phyloP scores from a whole-genome alignment of 2,888 invertebrate species.

The Lapara coniferarum region DNA sequence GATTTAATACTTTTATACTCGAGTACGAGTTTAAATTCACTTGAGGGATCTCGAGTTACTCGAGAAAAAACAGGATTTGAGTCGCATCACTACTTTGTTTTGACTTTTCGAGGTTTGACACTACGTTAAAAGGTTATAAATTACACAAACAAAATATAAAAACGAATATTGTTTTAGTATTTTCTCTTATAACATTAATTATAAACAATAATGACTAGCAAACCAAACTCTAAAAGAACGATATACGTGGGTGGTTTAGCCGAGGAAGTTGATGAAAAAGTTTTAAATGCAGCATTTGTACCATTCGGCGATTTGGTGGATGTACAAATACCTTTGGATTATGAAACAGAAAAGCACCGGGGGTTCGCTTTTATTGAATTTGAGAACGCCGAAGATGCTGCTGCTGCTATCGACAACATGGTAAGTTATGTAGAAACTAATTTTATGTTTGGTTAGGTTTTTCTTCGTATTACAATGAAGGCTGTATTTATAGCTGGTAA shows the following conservation, averaged over 20 bases:
- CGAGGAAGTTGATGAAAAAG: constrained; percentile 98
- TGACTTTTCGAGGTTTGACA: not conserved
- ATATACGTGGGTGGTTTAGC: constrained; percentile 94
- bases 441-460: too few relatives aligned
- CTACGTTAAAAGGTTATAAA: not conserved
- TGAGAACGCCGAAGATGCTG: constrained; percentile 98
- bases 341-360: constrained; percentile 97
- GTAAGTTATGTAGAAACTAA: constrained; percentile 72
- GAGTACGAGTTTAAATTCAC: too few relatives aligned
- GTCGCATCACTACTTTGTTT: too few relatives aligned
- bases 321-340: constrained; percentile 98
- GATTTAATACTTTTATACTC: too few relatives aligned
- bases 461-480: too few relatives aligned
- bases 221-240: constrained; percentile 89
- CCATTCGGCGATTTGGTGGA: constrained; percentile 99
- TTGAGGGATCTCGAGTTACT: too few relatives aligned
- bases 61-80: too few relatives aligned
- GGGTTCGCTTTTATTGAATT: constrained; percentile 99
- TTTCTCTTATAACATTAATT: constrained; percentile 5
- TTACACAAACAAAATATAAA: too few relatives aligned
- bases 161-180: not conserved
- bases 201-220: constrained; percentile 66
- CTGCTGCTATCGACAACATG: constrained; percentile 99
- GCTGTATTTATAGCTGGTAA: too few relatives aligned
- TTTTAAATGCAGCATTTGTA: constrained; percentile 97